These are phyloP conservation scores for Cavia porcellus DNA, from an alignment of 2,113 vertebrate genomes.

Conservation along the genomic window DNA sequence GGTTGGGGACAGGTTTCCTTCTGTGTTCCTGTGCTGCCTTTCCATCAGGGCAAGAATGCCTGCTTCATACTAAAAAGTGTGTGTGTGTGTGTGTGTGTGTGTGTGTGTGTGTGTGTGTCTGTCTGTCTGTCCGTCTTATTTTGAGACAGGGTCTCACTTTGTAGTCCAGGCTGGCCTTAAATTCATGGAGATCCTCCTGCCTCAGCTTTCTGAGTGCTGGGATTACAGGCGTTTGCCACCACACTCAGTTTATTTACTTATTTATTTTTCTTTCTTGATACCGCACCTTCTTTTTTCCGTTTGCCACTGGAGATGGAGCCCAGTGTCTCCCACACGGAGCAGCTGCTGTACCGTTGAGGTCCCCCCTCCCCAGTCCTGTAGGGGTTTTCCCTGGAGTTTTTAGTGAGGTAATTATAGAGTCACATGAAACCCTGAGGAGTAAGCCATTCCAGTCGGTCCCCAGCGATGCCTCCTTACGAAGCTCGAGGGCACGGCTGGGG, in stretches of 20 bases:
- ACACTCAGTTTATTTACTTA: too few relatives aligned
- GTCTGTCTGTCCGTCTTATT: too few relatives aligned
- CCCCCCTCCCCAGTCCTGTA: not conserved
- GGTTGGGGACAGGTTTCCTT: too few relatives aligned
- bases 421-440: not conserved
- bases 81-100: too few relatives aligned
- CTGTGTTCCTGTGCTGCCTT: not conserved
- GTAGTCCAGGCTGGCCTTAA: not conserved
- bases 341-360: not conserved
- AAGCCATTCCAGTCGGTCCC: not conserved
- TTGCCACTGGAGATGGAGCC: not conserved
- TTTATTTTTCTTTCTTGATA: not conserved
- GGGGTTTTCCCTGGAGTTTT: not conserved
- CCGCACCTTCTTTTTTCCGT: not conserved
- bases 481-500: accelerated
- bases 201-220: not conserved
- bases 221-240: not conserved
- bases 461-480: accelerated
- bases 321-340: not conserved
- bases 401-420: not conserved
- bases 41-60: not conserved
- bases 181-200: not conserved
- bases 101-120: too few relatives aligned
- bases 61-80: not conserved
- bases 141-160: not conserved